Evolutionary conservation across 2,113 vertebrate genomes (phyloP), one percentile per base, ranked within the genome.

Genomic region (Climacteris rufus): DNA sequence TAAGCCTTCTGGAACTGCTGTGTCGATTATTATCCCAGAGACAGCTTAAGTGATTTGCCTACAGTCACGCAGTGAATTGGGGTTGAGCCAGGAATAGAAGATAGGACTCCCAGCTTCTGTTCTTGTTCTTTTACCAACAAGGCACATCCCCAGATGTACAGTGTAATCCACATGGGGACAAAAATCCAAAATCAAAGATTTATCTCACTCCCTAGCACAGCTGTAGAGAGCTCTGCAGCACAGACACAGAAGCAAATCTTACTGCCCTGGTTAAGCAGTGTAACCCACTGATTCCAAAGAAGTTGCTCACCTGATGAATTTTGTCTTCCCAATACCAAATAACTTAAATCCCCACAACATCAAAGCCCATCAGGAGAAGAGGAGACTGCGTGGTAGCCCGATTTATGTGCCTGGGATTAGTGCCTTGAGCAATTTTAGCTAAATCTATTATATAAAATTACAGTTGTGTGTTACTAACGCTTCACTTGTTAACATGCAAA

Each of bases 41-140:
- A 91, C 87, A 96, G 94, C 93, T 96, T 95, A 96, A 96, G 83
- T 86, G 94, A 95, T 97, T 96, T 97, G 93, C 80, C 70, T 92
- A 92, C 76, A 95, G 93, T 94, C 93, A 92, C 2, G 2, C 83
- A 92, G 77, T 22, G 76, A 91, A 88, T n/a, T 90, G 90, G 94
- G 93, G 69, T 82, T 78, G 86, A 90, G 86, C 93, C 94, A 95
- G 93, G 86, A 95, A 89, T 31, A 93, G 88, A 89, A 85, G 90
- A 93, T 15, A 84, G 92, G 80, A 76, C 69, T 89, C 56, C 56
- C 77, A 56, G 65, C 52, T 75, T 87, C 88, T 52, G 33, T 45
- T 83, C 83, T 76, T 84, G 40, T 78, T 77, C 64, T 90, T 60
- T 90, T 54, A 88, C 93, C 79, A 90, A 10, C 7, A 11, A 79